Evolutionary conservation across 2,888 invertebrate genomes (phyloP), one percentile per base, ranked within the genome.

Genomic region (Argyresthia albistria): DNA sequence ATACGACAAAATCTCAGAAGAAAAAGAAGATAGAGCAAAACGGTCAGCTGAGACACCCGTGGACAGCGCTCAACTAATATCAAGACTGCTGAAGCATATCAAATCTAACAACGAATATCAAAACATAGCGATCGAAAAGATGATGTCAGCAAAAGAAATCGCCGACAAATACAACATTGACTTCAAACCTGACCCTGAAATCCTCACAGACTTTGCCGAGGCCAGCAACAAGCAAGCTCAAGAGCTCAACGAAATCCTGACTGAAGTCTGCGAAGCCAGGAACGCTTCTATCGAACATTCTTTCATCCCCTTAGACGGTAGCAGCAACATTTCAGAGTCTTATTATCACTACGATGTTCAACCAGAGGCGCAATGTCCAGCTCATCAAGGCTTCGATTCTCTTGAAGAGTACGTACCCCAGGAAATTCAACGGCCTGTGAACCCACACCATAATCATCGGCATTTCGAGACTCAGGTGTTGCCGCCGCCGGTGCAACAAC

Each of bases 71-170:
- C 65, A 78, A 36, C 53, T 83, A 10, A 72, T 87, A 0, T 76
- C 74, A 66, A 70, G 79, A 60, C 56, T 87, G 16, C 60, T 87
- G 1, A 79, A 77, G 53, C 86, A 87, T 55, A 86, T 87, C 1
- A 86, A 84, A 57, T 69, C 70, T 0, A 82, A 75, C 55, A 87
- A 86, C 50, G 86, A 87, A 59, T 77, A 76, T 54, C 87, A 87
- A 53, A 86, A 84, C 55, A 74, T 83, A n/a, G 84, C 84, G 1
- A 84, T 87, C 12, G 87, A 86, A 11, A 86, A 87, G 60, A 81
- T 87, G 82, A 84, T 87, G 84, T 68, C 75, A 1, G 86, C 86
- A 46, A 83, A 86, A 65, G 80, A 87, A 63, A 86, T 86, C 1
- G 86, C 87, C 37, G 80, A 83, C 43, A 84, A 86, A 66, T 86